phyloP scores from a whole-genome alignment of 1,140 invertebrate genomes.

The Andrena cerasifolii region DNA sequence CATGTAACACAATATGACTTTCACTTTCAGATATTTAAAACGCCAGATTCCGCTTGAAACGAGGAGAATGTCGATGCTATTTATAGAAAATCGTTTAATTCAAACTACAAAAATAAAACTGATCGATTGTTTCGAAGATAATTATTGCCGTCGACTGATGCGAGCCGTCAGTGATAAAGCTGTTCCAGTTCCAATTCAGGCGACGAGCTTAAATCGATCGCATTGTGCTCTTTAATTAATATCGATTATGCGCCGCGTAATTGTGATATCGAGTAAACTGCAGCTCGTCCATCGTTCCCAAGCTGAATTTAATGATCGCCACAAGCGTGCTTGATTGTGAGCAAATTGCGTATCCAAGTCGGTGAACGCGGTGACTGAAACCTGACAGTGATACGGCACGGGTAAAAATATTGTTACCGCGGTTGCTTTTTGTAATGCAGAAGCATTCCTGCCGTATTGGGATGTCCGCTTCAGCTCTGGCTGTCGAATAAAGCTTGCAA shows the following conservation, averaged over 20 bases:
- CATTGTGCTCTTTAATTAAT: constrained; percentile 42
- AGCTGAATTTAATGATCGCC: constrained; percentile 23
- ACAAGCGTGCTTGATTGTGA: constrained; percentile 12
- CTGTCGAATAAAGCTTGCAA: not conserved
- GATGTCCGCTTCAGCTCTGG: constrained; percentile 37
- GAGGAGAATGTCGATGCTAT: not conserved
- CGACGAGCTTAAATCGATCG: constrained; percentile 8
- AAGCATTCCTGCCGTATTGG: not conserved
- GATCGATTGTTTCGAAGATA: not conserved
- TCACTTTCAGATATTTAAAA: not conserved
- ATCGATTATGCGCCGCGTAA: constrained; percentile 22
- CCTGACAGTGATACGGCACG: not conserved
- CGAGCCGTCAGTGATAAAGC: constrained; percentile 5
- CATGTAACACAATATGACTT: not conserved
- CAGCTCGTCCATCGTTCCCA: too few relatives aligned
- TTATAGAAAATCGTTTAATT: not conserved
- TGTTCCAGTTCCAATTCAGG: constrained; percentile 1
- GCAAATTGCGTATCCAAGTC: constrained; percentile 16
- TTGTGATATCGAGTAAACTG: constrained; percentile 22
- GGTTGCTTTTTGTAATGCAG: constrained; percentile 25
- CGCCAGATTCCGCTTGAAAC: not conserved
- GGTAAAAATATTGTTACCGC: constrained; percentile 20
- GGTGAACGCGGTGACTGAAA: too few relatives aligned
- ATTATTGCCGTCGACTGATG: not conserved
- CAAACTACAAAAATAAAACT: not conserved